Evolutionary conservation across 1,140 invertebrate species (phyloP).

Genomic region (Propsilocerus akamusi): DNA sequence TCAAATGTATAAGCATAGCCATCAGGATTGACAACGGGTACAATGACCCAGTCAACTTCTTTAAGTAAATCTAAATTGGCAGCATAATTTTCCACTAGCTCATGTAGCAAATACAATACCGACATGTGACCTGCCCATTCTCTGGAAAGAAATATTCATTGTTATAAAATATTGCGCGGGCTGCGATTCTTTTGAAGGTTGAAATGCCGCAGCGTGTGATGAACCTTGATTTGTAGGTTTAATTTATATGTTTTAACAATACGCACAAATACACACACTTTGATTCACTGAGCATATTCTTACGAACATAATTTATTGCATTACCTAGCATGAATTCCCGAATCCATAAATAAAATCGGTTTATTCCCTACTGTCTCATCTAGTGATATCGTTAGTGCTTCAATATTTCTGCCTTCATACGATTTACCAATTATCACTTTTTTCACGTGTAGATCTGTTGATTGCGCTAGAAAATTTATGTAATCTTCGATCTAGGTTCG

Average conservation of each 20-base stretch:
- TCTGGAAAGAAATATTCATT: conserved; percentile 35
- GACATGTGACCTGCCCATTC: conserved; percentile 51
- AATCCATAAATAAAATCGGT: conserved; percentile 27
- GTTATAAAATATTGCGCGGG: no score
- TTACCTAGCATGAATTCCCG: conserved; percentile 33
- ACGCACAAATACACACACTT: no score
- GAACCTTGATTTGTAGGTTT: no score
- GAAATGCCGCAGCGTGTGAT: no score
- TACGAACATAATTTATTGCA: no score
- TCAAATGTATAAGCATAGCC: conserved; percentile 43
- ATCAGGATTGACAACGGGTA: conserved; percentile 44
- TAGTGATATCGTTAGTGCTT: neutral
- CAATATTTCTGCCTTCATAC: neutral
- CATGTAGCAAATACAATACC: conserved; percentile 36
- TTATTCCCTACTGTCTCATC: conserved; percentile 11
- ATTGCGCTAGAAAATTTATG: no score
- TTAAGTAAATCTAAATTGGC: conserved; percentile 26
- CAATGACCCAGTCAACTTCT: conserved; percentile 45
- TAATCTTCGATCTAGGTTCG: no score
- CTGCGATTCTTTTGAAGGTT: no score
- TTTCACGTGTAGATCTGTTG: no score
- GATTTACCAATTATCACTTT: no score
- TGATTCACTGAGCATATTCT: no score
- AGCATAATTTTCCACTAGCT: conserved; percentile 28
- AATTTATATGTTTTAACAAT: no score